A percentile compares a stretch with the other conserved stretches of the same genome.
Conservation (phyloP, 1,140 invertebrate genomes). For the Armadillidium nasatum region DNA sequence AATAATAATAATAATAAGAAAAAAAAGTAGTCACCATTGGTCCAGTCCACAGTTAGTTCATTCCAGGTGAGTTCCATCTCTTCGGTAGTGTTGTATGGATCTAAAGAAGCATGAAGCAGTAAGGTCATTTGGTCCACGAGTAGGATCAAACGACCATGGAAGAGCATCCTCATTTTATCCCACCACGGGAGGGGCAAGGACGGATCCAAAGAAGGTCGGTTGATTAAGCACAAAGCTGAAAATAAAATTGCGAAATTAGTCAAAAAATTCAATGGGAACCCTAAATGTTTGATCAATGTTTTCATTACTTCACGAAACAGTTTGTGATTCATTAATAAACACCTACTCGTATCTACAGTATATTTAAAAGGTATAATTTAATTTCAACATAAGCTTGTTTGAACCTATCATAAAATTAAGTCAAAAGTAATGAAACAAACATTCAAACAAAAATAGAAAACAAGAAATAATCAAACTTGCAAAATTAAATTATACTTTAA, state of each 20-base stretch:
- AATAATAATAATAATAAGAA: background rate
- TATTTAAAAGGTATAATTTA: too few species aligned
- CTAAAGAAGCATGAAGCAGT: conserved; percentile 84
- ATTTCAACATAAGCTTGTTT: too few species aligned
- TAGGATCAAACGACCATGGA: conserved; percentile 87
- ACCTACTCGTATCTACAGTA: too few species aligned
- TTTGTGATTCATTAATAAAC: too few species aligned
- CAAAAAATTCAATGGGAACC: background rate
- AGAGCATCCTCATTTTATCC: conserved; percentile 90
- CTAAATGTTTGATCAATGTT: too few species aligned
- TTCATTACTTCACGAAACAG: too few species aligned
- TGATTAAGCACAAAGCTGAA: conserved; percentile 37
- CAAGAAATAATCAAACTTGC: too few species aligned
- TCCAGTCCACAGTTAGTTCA: conserved; percentile 88
- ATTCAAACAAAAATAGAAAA: too few species aligned
- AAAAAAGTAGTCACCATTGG: conserved; percentile 64
- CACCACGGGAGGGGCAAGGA: conserved; percentile 90
- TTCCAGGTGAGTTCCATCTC: conserved; percentile 97
- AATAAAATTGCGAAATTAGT: background rate
- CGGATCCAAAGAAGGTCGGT: conserved; percentile 77
- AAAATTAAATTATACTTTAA: too few species aligned
- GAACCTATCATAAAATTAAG: too few species aligned
- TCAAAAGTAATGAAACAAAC: too few species aligned
- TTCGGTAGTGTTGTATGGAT: conserved; percentile 98
- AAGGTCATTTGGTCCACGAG: conserved; percentile 76